Conservation (phyloP, 2,888 invertebrate species). For the Aphidoletes aphidimyza region DNA sequence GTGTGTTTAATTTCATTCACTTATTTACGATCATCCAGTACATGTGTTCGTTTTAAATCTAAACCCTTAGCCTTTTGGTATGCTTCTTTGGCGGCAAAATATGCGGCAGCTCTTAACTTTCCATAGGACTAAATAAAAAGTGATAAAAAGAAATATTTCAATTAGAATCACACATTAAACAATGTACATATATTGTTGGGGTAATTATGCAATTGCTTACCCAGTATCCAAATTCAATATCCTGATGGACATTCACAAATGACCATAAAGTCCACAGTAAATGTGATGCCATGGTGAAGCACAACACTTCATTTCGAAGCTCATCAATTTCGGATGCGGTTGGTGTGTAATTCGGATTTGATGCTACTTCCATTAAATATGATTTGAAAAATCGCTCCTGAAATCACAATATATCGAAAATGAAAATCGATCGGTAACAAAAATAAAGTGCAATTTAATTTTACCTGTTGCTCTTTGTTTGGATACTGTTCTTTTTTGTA, state of each 20-base stretch:
- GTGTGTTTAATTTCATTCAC: neutral
- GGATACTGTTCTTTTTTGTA: constrained; percentile 78
- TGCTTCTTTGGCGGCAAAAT: constrained; percentile 53
- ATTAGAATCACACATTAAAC: neutral
- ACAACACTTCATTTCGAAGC: constrained; percentile 80
- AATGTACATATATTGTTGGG: neutral
- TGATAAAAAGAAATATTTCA: neutral
- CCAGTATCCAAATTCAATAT: constrained; percentile 89
- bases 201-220: neutral
- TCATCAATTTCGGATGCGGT: constrained; percentile 71
- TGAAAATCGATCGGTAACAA: too few relatives aligned
- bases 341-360: constrained; percentile 63
- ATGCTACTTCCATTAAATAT: constrained; percentile 63
- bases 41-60: constrained; percentile 52
- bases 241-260: constrained; percentile 85
- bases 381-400: constrained; percentile 61
- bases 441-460: neutral
- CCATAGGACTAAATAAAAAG: constrained; percentile 18
- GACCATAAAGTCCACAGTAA: constrained; percentile 96
- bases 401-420: neutral
- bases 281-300: constrained; percentile 88
- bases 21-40: constrained; percentile 52
- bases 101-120: constrained; percentile 17
- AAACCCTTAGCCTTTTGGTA: constrained; percentile 45
- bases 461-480: constrained; percentile 81